Percentiles rank a stretch among this genome's conserved stretches.
Evolutionary conservation across 1,140 invertebrate genomes (phyloP).

Genomic region (Heterodera carotae): DNA sequence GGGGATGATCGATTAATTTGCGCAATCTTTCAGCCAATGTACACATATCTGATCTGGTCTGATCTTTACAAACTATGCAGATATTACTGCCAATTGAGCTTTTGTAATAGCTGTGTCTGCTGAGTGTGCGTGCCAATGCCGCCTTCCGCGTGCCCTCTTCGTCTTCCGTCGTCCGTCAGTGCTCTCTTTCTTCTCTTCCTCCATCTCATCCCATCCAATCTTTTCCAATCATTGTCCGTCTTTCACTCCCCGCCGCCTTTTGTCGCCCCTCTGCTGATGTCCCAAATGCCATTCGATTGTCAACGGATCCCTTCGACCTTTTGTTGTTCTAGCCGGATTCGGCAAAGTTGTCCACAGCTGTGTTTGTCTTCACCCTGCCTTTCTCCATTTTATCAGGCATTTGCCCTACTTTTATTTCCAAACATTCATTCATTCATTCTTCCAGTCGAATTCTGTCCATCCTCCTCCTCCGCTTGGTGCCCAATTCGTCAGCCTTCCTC

Average conservation of each 20-base stretch:
- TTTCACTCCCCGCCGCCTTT: not conserved
- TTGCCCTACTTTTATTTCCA: not conserved
- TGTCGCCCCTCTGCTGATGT: not conserved
- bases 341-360: constrained; percentile 28
- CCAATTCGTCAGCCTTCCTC: too few species aligned
- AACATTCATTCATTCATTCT: not conserved
- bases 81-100: not conserved
- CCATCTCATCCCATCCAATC: not conserved
- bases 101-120: too few species aligned
- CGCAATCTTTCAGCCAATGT: not conserved
- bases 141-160: not conserved
- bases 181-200: constrained; percentile 1
- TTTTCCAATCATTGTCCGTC: not conserved
- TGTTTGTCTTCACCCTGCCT: constrained; percentile 17
- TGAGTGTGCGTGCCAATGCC: not conserved
- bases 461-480: not conserved
- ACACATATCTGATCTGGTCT: too few species aligned
- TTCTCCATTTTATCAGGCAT: not conserved
- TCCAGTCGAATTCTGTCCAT: constrained; percentile 21
- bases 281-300: constrained; percentile 29
- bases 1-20: not conserved
- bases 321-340: constrained; percentile 33
- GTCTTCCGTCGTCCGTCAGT: too few species aligned
- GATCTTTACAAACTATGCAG: too few species aligned
- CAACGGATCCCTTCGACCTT: constrained; percentile 23